Percentiles rank a stretch among this genome's conserved stretches.
These are phyloP conservation scores for Mechanitis mazaeus DNA, from an alignment of 2,888 invertebrate species.

Conservation along the genomic window DNA sequence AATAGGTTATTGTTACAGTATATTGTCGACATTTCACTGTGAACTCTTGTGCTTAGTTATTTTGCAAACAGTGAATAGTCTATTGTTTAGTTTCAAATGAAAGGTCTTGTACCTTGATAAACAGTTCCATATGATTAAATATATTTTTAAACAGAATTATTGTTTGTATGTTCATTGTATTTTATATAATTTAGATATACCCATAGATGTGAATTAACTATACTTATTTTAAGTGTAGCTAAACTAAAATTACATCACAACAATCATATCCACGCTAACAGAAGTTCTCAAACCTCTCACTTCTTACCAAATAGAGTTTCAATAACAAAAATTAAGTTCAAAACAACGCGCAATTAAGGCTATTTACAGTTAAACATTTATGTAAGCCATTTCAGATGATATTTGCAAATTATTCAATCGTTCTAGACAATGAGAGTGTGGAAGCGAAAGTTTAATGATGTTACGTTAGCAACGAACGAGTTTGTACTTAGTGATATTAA, in stretches of 20 bases:
- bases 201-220: no score
- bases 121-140: slow-evolving; percentile 46
- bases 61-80: slow-evolving; percentile 60
- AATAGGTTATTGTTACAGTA: slow-evolving; percentile 30
- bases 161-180: no score
- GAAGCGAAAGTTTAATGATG: slow-evolving; percentile 71
- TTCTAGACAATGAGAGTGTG: slow-evolving; percentile 70
- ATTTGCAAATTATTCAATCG: slow-evolving; percentile 70
- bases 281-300: slow-evolving; percentile 49
- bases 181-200: no score
- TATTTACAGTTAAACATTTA: slow-evolving; percentile 63
- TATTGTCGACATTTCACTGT: slow-evolving; percentile 45
- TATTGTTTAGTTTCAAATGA: slow-evolving; percentile 63
- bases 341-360: slow-evolving; percentile 61
- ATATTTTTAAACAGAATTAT: no score
- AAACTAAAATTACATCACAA: slow-evolving; percentile 6
- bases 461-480: slow-evolving; percentile 56
- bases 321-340: slow-evolving; percentile 49
- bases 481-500: slow-evolving; percentile 27
- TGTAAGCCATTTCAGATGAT: slow-evolving; percentile 63
- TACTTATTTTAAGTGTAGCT: neutral
- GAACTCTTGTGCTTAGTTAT: slow-evolving; percentile 42
- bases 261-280: slow-evolving; percentile 9
- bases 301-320: slow-evolving; percentile 54
- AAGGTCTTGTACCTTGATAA: slow-evolving; percentile 58